These are phyloP conservation scores for Keiferia lycopersicella DNA, from an alignment of 2,888 invertebrate genomes.

Conservation along the genomic window DNA sequence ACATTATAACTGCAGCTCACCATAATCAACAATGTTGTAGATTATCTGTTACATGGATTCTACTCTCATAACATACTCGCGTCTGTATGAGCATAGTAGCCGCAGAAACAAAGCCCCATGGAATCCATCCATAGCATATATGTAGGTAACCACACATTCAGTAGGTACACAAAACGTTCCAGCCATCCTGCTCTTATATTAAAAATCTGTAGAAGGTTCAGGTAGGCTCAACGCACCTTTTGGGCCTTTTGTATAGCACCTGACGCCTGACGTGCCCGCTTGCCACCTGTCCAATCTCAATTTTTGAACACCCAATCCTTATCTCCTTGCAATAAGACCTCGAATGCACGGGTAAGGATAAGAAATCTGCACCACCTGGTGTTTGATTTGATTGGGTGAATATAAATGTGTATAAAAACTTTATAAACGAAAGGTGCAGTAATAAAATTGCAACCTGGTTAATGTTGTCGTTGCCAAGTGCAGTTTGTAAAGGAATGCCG, in stretches of 20 bases:
- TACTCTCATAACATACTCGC: slow-evolving; percentile 4
- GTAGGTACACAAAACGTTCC: slow-evolving; percentile 13
- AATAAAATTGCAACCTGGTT: slow-evolving; percentile 1
- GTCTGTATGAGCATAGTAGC: slow-evolving; percentile 10
- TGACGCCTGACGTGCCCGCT: slow-evolving; percentile 44
- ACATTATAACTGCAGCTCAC: background rate
- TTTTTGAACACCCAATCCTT: slow-evolving; percentile 24
- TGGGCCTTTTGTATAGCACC: slow-evolving; percentile 46
- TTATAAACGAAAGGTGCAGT: background rate
- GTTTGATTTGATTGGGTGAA: slow-evolving; percentile 13
- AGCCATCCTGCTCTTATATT: slow-evolving; percentile 17
- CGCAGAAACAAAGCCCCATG: slow-evolving; percentile 9
- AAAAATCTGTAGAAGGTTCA: slow-evolving; percentile 30
- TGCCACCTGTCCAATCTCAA: slow-evolving; percentile 49
- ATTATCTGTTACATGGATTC: slow-evolving; percentile 14
- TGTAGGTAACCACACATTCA: background rate
- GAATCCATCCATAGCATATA: background rate
- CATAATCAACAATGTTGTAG: slow-evolving; percentile 4
- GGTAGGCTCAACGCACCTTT: slow-evolving; percentile 42
- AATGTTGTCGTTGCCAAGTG: background rate
- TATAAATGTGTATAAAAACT: background rate
- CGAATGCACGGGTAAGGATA: background rate
- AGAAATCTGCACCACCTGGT: slow-evolving; percentile 25
- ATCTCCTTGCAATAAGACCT: background rate
- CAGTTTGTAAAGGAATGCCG: slow-evolving; percentile 10